Evolutionary conservation across 2,797 vertebrate genomes (phyloP), one percentile per base, ranked within the genome.

Genomic region (Rhynchotus rufescens): DNA sequence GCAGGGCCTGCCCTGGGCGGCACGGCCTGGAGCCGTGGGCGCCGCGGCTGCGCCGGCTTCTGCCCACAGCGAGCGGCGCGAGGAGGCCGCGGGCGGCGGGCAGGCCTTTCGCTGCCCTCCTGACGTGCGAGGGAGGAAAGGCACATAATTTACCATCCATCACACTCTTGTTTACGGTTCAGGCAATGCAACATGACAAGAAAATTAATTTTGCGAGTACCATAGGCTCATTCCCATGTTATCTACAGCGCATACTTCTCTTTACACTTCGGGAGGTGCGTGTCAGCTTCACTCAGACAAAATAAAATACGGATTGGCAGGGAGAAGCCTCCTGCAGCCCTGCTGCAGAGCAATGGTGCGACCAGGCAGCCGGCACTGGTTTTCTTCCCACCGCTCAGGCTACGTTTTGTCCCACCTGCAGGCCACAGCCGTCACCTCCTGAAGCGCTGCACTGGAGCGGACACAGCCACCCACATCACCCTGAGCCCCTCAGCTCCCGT

Each of bases 171-270:
- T 81, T 93, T 93, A 89, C 32, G 69, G 51, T 42, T 88, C n/a
- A 79, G 65, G n/a, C 26, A 69, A 72, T 21, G 57, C 12, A 88
- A 69, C 40, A 44, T 20, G 47, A 92, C 80, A 79, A 66, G 51
- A 78, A 84, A 92, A 92, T 82, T 88, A 86, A 91, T 92, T 78
- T 60, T 40, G 47, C 34, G 40, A 68, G 54, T 44, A 76, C 44
- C 52, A 66, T 26, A 56, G 67, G 52, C 57, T 66, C 47, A 15
- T 59, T 72, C 66, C 30, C 82, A 47, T 1, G 12, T 65, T 80
- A 25, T 78, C 80, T 54, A 14, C 17, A 23, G 5, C 5, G 16
- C 21, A 20, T 13, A 21, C 34, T 76, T 88, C 75, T 59, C 60
- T 81, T 76, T 25, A 56, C 26, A 30, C 47, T 69, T 84, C 2